A percentile compares a stretch with the other conserved stretches of the same genome.
Evolutionary conservation across 2,113 vertebrate species (phyloP).

Genomic region (Daboia siamensis): DNA sequence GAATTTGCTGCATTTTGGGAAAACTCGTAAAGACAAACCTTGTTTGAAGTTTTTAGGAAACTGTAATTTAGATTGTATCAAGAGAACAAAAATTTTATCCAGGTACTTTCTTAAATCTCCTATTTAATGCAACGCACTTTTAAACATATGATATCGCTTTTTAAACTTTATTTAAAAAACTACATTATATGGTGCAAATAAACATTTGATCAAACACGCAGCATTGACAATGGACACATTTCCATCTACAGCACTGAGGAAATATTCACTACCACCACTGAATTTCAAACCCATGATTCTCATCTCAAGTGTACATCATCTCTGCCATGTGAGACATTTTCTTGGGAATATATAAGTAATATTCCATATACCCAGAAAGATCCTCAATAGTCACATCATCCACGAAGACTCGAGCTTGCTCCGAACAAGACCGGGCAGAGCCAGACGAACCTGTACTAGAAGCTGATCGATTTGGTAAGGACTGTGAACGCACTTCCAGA

Average conservation of each 20-base stretch:
- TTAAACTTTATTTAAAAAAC: constrained; percentile 62
- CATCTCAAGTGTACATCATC: constrained; percentile 83
- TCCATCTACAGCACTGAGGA: constrained; percentile 39
- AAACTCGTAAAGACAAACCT: neutral
- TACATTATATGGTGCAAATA: constrained; percentile 58
- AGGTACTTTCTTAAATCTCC: constrained; percentile 48
- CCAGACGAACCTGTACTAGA: constrained; percentile 23
- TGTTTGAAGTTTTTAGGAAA: neutral
- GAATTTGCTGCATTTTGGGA: neutral
- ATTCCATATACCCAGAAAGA: constrained; percentile 97
- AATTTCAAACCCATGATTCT: neutral
- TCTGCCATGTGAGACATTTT: constrained; percentile 88
- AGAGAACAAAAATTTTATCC: neutral
- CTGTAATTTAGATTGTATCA: neutral
- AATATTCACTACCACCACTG: constrained; percentile 43
- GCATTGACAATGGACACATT: constrained; percentile 48
- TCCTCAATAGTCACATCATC: constrained; percentile 98
- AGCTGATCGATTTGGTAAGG: constrained; percentile 50
- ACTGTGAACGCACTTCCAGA: constrained; percentile 52
- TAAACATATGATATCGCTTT: constrained; percentile 53
- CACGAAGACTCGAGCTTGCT: constrained; percentile 81
- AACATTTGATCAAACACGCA: constrained; percentile 50
- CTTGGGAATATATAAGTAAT: constrained; percentile 89
- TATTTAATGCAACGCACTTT: constrained; percentile 49
- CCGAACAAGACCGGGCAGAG: constrained; percentile 77